phyloP scores from a whole-genome alignment of 2,888 invertebrate species.

The Platycnemis pennipes region DNA sequence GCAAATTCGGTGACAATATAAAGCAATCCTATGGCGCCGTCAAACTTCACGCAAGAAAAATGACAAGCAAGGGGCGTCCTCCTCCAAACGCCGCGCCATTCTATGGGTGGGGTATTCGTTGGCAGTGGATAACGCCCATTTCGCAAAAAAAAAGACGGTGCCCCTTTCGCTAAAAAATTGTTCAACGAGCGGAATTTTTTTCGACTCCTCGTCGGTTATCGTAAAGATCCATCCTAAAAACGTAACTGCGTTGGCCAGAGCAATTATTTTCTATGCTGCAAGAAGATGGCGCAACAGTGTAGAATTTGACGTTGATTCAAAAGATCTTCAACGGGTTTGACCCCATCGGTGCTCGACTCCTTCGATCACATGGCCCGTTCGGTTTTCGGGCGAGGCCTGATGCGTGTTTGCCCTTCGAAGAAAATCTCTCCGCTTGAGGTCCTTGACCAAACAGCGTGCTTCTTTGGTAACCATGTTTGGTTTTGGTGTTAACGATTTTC shows the following conservation, averaged over 20 bases:
- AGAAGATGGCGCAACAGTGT: neutral
- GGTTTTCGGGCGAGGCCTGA: neutral
- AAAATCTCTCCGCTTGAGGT: neutral
- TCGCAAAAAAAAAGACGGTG: neutral
- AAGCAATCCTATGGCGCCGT: neutral
- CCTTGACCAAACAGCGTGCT: conserved; percentile 26
- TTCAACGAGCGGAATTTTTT: neutral
- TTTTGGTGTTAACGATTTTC: conserved; percentile 29
- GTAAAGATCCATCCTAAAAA: neutral
- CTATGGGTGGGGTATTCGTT: neutral
- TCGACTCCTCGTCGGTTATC: neutral
- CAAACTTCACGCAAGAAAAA: neutral
- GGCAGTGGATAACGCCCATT: neutral
- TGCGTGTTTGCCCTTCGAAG: neutral
- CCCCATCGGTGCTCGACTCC: neutral
- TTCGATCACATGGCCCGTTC: neutral
- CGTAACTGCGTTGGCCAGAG: neutral
- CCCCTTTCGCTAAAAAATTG: neutral
- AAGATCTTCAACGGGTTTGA: neutral
- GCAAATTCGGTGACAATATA: neutral
- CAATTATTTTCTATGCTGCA: neutral
- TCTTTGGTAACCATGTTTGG: conserved; percentile 33
- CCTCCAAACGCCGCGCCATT: neutral
- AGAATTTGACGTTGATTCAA: neutral
- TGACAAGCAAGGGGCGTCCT: neutral